Evolutionary conservation across 2,797 vertebrate genomes (phyloP).

Genomic region (Pristis pectinata): DNA sequence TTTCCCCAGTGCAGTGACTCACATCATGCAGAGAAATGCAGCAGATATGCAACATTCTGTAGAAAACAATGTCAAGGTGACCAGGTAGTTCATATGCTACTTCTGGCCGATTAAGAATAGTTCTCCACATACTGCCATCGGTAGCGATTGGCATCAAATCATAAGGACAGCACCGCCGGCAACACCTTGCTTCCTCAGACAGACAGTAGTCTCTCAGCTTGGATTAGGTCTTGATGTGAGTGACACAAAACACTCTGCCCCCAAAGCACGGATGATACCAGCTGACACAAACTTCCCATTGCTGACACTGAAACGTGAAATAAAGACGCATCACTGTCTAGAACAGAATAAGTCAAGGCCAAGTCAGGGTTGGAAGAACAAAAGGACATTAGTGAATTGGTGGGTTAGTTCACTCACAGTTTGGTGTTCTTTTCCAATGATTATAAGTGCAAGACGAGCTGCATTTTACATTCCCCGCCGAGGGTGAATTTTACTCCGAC

Average conservation of each 20-base stretch:
- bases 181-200: not conserved
- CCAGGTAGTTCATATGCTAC: not conserved
- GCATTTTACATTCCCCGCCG: no score
- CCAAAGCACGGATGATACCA: not conserved
- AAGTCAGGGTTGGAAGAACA: not conserved
- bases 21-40: not conserved
- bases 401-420: no score
- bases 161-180: not conserved
- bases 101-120: not conserved
- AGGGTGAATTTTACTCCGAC: no score
- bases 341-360: no score
- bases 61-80: not conserved
- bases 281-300: not conserved
- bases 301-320: not conserved
- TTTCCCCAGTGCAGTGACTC: not conserved
- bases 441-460: no score
- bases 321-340: not conserved
- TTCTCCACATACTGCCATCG: not conserved
- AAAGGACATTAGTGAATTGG: no score
- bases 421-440: no score
- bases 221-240: not conserved
- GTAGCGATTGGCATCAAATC: not conserved
- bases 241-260: not conserved
- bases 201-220: not conserved
- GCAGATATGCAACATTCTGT: not conserved